Evolutionary conservation across 2,797 vertebrate species (phyloP), one percentile per base, ranked within the genome.

Genomic region (Propithecus perrieri): DNA sequence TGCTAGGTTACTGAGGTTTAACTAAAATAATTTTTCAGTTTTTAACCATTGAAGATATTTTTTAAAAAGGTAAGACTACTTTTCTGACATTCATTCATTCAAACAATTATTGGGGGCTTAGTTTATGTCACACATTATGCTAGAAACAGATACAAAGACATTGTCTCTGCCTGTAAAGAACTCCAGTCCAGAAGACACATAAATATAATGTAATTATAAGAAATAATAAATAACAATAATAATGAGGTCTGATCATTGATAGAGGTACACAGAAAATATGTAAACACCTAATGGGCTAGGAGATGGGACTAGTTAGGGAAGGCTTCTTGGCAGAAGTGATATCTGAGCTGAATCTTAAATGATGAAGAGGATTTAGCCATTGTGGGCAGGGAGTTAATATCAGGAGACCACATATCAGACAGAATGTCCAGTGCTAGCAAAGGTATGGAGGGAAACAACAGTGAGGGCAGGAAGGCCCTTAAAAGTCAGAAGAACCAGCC

Each of bases 261-360:
- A 65, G 41, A 63, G 13, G 5, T 50, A 79, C 17, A 76, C 17
- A 38, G 67, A 78, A 65, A 30, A 71, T 59, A 72, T 53, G 41
- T 12, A 87, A 91, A 35, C 50, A 75, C 18, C 50, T 61, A 85
- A 69, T 38, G 57, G 75, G 65, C 20, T 50, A 92, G 59, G 18
- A 41, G 38, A 63, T 63, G 57, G 65, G 55, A 50, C 57, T 85
- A 53, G 18, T 48, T 13, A 83, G 38, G 48, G 53, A 87, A 48
- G n/a, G 10, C 28, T 96, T 96, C 91, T 48, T 76, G 13, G n/a
- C 69, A 93, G 33, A 95, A 90, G 67, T 30, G 59, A 90, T 69
- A 38, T 90, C 28, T 86, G 33, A 87, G 9, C 24, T 89, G 53
- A 78, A 79, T 63, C 61, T 93, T 91, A 93, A 75, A 76, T 41